A percentile compares a stretch with the other conserved stretches of the same genome.
These are phyloP conservation scores for Circaetus cinerascens DNA, from an alignment of 2,113 vertebrate species.

Conservation along the genomic window DNA sequence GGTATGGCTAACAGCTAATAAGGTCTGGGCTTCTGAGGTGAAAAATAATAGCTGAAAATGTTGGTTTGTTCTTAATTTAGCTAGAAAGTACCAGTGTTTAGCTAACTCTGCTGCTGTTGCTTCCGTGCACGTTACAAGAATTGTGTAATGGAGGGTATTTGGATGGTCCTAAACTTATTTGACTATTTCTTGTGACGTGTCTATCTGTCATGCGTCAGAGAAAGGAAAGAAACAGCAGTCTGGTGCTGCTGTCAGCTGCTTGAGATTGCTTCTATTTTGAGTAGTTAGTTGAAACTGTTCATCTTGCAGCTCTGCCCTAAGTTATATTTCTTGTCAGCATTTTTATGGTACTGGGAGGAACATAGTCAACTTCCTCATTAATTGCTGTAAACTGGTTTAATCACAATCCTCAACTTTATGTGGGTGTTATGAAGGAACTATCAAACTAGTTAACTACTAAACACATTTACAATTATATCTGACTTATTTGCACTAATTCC, in stretches of 20 bases:
- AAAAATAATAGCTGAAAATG: not conserved
- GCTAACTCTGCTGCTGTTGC: not conserved
- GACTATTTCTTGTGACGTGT: not conserved
- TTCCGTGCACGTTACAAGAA: not conserved
- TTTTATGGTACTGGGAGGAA: not conserved
- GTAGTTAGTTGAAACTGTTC: not conserved
- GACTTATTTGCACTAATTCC: not conserved
- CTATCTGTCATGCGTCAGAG: not conserved
- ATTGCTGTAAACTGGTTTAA: not conserved
- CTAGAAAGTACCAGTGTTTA: not conserved
- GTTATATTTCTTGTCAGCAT: conserved; percentile 16
- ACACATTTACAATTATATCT: not conserved
- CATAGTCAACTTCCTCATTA: not conserved
- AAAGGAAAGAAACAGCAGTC: not conserved
- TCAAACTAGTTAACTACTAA: not conserved
- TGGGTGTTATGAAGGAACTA: not conserved
- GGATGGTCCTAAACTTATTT: not conserved
- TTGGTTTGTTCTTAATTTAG: not conserved
- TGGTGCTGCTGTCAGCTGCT: not conserved
- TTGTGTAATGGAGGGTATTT: not conserved
- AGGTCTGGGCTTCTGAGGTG: not conserved
- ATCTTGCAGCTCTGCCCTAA: not conserved
- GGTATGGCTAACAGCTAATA: not conserved
- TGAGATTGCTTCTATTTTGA: not conserved
- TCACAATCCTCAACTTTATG: not conserved